Evolutionary conservation across 2,113 vertebrate species (phyloP), one percentile per base, ranked within the genome.

Genomic region (Romanogobio albipinnatus): DNA sequence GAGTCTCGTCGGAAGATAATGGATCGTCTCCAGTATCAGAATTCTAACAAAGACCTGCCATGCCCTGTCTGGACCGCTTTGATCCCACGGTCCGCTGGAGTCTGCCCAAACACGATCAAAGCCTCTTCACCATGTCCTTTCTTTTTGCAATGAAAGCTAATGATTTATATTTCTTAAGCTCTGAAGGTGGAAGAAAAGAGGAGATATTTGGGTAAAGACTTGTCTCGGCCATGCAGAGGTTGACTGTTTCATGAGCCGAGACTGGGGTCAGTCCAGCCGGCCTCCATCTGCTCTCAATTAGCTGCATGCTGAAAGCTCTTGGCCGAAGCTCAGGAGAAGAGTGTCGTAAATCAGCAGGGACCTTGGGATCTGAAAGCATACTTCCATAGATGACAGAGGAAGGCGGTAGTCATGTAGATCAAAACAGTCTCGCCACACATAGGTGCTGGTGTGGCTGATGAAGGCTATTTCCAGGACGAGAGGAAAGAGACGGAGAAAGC

Each of bases 261-360:
- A 68, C 39, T 81, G 86, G 90, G 84, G 88, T 88, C 80, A 26
- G 74, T 49, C 75, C 58, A 89, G 86, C 86, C 85, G 86, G 82
- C 80, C 78, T 80, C 85, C 91, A 91, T 93, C 92, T 93, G 92
- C 88, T 91, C 81, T 81, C 79, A 58, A 88, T 94, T 93, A 92
- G 74, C 56, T 24, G 14, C 36, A 62, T 62, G 76, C 61, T 85
- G 64, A 90, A 86, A 88, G 58, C 24, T 76, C 80, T 75, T 86
- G 49, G 76, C 81, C 80, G 22, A 59, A n/a, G 64, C 75, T 84
- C 76, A 85, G 51, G 78, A 84, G 88, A 89, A 87, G 61, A 66
- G 76, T 66, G 49, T 86, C 84, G 83, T 86, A 87, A 92, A 89
- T 90, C 66, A 88, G 68, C 33, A 56, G 85, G 13, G 24, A 81